These are phyloP conservation scores for Mormyrops boulengeri DNA, from an alignment of 2,797 vertebrate genomes.

Conservation along the genomic window DNA sequence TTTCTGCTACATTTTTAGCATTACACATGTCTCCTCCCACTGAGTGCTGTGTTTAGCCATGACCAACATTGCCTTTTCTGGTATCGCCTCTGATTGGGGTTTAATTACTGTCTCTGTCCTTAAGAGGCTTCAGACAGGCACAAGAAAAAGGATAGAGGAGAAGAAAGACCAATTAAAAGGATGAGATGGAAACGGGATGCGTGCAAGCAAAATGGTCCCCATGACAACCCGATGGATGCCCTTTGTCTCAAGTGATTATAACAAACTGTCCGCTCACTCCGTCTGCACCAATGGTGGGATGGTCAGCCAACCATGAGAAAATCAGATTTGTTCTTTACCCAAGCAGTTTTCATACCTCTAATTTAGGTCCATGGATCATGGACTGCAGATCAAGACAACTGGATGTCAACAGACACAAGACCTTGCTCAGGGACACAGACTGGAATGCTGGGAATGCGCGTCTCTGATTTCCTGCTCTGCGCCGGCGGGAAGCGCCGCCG, in stretches of 20 bases:
- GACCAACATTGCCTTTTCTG: constrained; percentile 38
- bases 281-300: not conserved
- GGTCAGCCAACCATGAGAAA: not conserved
- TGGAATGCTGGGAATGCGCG: constrained; percentile 35
- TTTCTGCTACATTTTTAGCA: not conserved
- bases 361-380: not conserved
- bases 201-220: not conserved
- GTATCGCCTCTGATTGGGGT: constrained; percentile 7
- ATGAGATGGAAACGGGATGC: not conserved
- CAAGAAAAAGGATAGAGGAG: not conserved
- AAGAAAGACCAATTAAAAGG: not conserved
- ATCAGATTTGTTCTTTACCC: not conserved
- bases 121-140: not conserved
- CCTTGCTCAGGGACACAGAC: not conserved
- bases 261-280: not conserved
- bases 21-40: not conserved
- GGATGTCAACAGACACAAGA: constrained; percentile 7
- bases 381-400: not conserved
- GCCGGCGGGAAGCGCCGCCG: constrained; percentile 9
- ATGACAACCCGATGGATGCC: not conserved
- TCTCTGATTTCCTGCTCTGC: constrained; percentile 34
- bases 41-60: constrained; percentile 27
- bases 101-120: not conserved
- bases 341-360: not conserved
- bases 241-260: not conserved